Conservation (phyloP, 2,113 vertebrate genomes). For the Pituophis catenifer region DNA sequence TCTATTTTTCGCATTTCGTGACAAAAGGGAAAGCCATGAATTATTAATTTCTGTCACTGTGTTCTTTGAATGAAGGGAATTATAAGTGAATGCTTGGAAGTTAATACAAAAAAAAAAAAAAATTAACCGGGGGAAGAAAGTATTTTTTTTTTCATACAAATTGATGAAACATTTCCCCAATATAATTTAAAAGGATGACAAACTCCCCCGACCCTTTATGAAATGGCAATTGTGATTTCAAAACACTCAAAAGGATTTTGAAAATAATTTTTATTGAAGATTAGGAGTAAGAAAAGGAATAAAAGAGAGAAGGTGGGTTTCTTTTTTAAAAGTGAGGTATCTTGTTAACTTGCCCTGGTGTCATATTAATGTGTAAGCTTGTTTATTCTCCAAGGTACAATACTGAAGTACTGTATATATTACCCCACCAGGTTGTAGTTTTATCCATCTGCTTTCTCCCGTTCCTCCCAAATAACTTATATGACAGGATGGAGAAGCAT, state of each 20-base stretch:
- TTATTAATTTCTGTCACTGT: constrained; percentile 72
- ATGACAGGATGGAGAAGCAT: background rate
- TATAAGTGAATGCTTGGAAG: constrained; percentile 63
- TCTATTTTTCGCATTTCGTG: constrained; percentile 42
- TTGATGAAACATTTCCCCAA: constrained; percentile 65
- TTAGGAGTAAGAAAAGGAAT: background rate
- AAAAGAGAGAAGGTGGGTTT: background rate
- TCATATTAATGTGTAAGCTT: background rate
- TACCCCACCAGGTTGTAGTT: background rate
- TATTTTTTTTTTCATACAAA: constrained; percentile 56
- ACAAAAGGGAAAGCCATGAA: constrained; percentile 63
- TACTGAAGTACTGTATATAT: background rate
- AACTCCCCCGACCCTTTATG: background rate
- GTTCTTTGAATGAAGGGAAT: constrained; percentile 60
- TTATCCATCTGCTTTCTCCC: background rate
- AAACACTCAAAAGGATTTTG: background rate
- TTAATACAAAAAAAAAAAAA: constrained; percentile 57
- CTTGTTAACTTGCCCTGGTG: background rate
- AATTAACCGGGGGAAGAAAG: background rate
- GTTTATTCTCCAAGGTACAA: background rate
- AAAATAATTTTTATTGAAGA: background rate
- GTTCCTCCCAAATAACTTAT: background rate
- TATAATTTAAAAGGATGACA: constrained; percentile 37
- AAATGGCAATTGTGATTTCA: background rate
- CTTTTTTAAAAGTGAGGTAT: background rate